These are phyloP conservation scores for fruit fly (Drosophila melanogaster) DNA, from an alignment of 1,140 invertebrate species.

Conservation along the genomic window DNA sequence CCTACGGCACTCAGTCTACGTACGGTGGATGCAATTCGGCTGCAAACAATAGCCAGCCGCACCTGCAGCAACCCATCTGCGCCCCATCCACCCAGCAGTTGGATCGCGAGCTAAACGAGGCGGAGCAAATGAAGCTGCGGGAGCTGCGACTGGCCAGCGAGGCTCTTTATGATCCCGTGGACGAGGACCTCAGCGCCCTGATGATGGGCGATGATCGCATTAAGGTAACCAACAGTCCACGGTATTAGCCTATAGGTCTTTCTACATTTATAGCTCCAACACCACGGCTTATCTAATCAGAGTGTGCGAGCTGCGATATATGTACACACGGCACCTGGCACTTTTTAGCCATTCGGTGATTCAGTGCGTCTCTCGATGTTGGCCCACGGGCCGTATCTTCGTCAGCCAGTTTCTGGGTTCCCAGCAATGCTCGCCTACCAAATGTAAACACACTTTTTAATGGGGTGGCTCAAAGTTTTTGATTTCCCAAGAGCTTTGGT, in stretches of 20 bases:
- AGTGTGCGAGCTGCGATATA: conserved; percentile 50
- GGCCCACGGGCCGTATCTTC: conserved; percentile 7
- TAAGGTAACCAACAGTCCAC: conserved; percentile 84
- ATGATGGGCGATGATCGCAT: conserved; percentile 87
- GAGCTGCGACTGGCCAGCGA: conserved; percentile 94
- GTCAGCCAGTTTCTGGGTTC: conserved; percentile 56
- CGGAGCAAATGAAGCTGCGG: conserved; percentile 92
- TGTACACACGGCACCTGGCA: conserved; percentile 66
- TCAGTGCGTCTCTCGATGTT: conserved; percentile 47
- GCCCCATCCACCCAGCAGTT: conserved; percentile 74
- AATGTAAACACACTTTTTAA: conserved; percentile 68
- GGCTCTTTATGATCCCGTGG: conserved; percentile 91
- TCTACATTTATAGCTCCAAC: conserved; percentile 31
- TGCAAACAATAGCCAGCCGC: conserved; percentile 33
- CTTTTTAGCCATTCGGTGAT: conserved; percentile 30
- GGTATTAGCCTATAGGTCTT: conserved; percentile 30
- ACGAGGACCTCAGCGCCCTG: conserved; percentile 90
- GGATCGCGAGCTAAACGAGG: conserved; percentile 91
- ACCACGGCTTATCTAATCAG: conserved; percentile 67
- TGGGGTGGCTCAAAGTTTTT: conserved; percentile 11
- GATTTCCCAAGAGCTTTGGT: not conserved
- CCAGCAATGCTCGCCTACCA: conserved; percentile 49
- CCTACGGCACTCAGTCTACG: conserved; percentile 26
- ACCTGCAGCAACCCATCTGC: conserved; percentile 65
- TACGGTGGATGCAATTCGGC: conserved; percentile 19